These are phyloP conservation scores for Muraenolepis orangiensis DNA, from an alignment of 2,797 vertebrate species.

Conservation along the genomic window DNA sequence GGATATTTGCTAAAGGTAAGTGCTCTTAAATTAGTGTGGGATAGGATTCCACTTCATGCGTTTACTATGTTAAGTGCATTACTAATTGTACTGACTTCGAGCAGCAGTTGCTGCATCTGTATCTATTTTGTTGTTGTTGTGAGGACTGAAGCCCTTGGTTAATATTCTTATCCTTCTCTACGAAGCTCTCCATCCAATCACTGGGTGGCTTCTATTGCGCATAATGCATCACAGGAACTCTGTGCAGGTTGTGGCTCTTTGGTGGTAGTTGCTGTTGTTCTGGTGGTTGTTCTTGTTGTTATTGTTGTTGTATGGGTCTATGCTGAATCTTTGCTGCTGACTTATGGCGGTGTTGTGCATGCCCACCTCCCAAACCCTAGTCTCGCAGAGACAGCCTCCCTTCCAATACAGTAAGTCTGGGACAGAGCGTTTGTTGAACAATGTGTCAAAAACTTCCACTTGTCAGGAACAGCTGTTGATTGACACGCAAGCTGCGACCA, in stretches of 20 bases:
- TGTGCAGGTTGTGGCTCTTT: not conserved
- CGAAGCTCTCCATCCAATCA: too few species aligned
- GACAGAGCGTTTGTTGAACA: not conserved
- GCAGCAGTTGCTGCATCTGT: not conserved
- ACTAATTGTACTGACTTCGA: not conserved
- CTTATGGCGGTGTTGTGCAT: not conserved
- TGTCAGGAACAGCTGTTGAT: not conserved
- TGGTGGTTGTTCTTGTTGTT: not conserved
- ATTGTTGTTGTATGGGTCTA: not conserved
- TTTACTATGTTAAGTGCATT: not conserved
- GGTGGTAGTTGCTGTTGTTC: too few species aligned
- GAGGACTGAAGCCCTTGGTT: not conserved
- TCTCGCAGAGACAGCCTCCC: not conserved
- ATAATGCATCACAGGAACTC: not conserved
- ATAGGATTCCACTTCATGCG: not conserved
- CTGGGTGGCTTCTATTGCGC: not conserved
- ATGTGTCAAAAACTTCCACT: not conserved
- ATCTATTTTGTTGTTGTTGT: not conserved
- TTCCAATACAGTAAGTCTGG: not conserved
- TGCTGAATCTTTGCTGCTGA: not conserved
- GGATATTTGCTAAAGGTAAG: not conserved
- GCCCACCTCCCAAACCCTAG: not conserved
- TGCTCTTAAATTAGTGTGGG: too few species aligned
- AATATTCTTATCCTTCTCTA: too few species aligned
- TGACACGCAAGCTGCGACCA: not conserved